Evolutionary conservation across 2,797 vertebrate genomes (phyloP), one percentile per base, ranked within the genome.

Genomic region (Adrianichthys oophorus): DNA sequence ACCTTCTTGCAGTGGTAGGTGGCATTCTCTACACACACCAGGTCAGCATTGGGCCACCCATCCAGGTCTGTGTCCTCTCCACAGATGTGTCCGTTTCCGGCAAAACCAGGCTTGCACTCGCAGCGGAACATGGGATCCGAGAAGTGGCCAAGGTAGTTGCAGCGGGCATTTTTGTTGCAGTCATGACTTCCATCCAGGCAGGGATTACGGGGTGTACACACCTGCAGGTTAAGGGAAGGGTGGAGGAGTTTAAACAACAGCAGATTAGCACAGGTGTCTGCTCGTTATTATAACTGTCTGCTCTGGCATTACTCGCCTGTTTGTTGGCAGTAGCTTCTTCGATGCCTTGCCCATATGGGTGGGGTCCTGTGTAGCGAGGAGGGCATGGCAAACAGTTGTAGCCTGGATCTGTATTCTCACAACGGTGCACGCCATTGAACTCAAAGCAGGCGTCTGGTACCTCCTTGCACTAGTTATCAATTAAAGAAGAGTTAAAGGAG

Each of bases 1-100:
- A 98, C 97, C 87, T 98, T 98, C 85, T 95, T 98, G 87, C 97
- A 99, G 86, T 99, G 97, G 77, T 99, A 99, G 26, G 97, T 98
- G 42, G 97, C 97, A 0, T 99, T 99, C 77, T 95, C 95, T 74
- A 99, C 95, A 42, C 97, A 99, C 65, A 93, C 90, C 75, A 99
- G 91, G 61, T 98, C 91, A 58, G 95, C 89, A 8, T 98, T 98
- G 70, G 97, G 97, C 97, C 97, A 99, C 57, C 97, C 97, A 21
- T 99, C 97, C 57, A 99, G 88, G 81, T 99, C 97, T 0, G 96
- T 96, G 79, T 99, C 97, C 87, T 99, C 97, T 54, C 96, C 96
- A 1, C 97, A 99, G 84, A 99, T 99, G n/a, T 97, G 92, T 48
- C 97, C 97, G 0, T 99, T 98, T 60, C 97, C 97, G 3, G 97